These are phyloP conservation scores for Aplodontia rufa DNA, from an alignment of 2,113 vertebrate genomes.

Conservation along the genomic window DNA sequence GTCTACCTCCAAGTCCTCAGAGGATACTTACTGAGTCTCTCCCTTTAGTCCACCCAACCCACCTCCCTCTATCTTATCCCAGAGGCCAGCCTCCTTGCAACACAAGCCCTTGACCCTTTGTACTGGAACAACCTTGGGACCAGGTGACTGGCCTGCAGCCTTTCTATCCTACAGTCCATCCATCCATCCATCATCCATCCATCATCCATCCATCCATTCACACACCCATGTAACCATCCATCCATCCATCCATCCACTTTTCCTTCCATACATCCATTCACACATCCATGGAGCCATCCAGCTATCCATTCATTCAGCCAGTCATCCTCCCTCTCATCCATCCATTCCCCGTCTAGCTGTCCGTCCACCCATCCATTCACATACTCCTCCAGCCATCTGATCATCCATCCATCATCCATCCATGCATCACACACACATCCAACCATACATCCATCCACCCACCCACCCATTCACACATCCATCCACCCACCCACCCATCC, in stretches of 20 bases:
- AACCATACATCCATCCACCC: too few relatives aligned
- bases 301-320: rapidly evolving
- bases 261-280: rapidly evolving
- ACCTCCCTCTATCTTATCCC: background rate
- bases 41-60: rapidly evolving
- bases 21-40: background rate
- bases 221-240: rapidly evolving
- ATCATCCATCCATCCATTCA: rapidly evolving
- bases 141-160: background rate
- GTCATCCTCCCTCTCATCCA: rapidly evolving
- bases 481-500: too few relatives aligned
- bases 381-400: background rate
- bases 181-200: rapidly evolving
- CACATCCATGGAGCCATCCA: rapidly evolving
- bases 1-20: background rate
- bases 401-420: background rate
- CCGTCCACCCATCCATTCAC: background rate
- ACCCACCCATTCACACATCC: too few relatives aligned
- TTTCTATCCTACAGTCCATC: background rate
- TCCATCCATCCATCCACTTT: rapidly evolving
- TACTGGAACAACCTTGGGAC: background rate
- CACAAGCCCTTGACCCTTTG: background rate
- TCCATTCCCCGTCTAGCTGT: too few relatives aligned
- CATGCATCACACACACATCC: background rate
- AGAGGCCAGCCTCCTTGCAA: background rate